Percentiles rank a stretch among this genome's conserved stretches.
Evolutionary conservation across 2,113 vertebrate genomes (phyloP).

Genomic region (Crotalus viridis): DNA sequence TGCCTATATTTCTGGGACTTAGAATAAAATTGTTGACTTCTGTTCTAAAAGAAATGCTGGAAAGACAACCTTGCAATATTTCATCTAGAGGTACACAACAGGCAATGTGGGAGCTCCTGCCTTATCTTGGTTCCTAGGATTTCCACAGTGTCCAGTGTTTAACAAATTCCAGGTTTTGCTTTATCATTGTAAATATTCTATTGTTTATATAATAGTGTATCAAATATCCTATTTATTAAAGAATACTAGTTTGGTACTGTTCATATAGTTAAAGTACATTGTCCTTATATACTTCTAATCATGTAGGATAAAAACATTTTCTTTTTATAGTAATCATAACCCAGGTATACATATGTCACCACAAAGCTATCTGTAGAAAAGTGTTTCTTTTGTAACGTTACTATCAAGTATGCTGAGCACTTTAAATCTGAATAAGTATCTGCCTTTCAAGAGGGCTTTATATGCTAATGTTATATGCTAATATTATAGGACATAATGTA

Average conservation of each 20-base stretch:
- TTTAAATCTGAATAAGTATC: too few species aligned
- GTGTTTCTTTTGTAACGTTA: background rate
- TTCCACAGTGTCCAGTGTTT: background rate
- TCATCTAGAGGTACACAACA: background rate
- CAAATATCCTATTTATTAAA: background rate
- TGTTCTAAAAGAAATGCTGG: background rate
- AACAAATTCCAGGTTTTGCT: background rate
- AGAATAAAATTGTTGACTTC: background rate
- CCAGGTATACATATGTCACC: background rate
- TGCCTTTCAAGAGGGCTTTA: background rate
- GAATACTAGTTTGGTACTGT: background rate
- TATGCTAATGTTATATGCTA: background rate
- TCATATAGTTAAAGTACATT: background rate
- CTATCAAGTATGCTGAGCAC: background rate
- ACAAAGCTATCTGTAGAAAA: background rate
- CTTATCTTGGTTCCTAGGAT: background rate
- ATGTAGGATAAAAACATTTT: background rate
- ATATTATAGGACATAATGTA: background rate
- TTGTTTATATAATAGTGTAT: background rate
- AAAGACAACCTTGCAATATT: background rate
- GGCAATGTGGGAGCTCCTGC: background rate
- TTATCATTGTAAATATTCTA: background rate
- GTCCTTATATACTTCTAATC: background rate
- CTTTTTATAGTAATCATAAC: background rate
- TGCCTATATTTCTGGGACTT: background rate